phyloP scores from a whole-genome alignment of 2,113 vertebrate species.

The Pelvicachromis taeniatus region DNA sequence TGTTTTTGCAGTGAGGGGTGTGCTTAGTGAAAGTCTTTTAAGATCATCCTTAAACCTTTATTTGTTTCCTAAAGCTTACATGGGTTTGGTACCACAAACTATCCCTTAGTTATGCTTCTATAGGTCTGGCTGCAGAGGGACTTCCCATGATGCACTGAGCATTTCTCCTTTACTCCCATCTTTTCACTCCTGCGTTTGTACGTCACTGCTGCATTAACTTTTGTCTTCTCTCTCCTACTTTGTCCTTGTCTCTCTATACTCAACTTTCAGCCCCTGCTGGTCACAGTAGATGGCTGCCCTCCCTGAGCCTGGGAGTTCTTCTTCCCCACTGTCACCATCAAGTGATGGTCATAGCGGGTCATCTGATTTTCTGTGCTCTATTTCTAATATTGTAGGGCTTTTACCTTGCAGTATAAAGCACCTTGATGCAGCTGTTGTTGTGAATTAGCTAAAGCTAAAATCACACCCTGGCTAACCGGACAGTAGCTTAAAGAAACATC shows the following conservation, averaged over 20 bases:
- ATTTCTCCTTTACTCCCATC: not conserved
- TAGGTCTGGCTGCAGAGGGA: not conserved
- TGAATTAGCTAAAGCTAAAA: not conserved
- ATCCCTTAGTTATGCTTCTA: not conserved
- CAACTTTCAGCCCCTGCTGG: not conserved
- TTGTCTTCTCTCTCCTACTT: not conserved
- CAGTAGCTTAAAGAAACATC: not conserved
- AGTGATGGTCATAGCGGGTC: rapidly evolving
- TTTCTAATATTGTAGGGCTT: not conserved
- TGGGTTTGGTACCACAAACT: not conserved
- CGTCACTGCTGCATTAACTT: not conserved
- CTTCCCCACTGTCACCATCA: not conserved
- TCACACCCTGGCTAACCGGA: rapidly evolving
- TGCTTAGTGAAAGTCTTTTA: not conserved
- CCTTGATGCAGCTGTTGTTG: not conserved
- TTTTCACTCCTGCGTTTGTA: not conserved
- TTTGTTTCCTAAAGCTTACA: not conserved
- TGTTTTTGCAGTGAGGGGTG: not conserved
- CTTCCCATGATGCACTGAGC: not conserved
- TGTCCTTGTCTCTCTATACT: not conserved
- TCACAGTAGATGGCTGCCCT: not conserved
- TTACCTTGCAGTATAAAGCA: not conserved
- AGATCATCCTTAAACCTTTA: not conserved
- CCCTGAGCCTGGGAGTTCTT: not conserved
- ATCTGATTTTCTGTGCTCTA: not conserved